These are phyloP conservation scores for Ranitomeya imitator DNA, from an alignment of 2,113 vertebrate genomes.

Conservation along the genomic window DNA sequence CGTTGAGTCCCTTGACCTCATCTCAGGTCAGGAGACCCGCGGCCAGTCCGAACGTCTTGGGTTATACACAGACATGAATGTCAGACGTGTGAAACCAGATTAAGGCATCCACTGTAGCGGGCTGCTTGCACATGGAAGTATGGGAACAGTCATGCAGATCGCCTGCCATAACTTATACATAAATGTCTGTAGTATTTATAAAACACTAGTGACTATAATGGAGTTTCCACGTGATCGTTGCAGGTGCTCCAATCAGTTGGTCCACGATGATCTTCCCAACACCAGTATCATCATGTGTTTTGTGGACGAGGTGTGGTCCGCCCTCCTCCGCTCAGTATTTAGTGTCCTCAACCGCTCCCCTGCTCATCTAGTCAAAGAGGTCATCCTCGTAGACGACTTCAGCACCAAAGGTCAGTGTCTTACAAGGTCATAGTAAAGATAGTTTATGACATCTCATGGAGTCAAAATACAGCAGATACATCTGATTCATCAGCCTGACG, in stretches of 20 bases:
- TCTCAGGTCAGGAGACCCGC: too few relatives aligned
- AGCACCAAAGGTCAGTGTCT: constrained; percentile 84
- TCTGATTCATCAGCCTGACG: background rate
- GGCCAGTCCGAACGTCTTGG: too few relatives aligned
- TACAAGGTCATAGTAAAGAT: background rate
- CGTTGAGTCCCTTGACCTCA: too few relatives aligned
- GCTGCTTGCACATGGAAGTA: too few relatives aligned
- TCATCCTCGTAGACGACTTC: constrained; percentile 94
- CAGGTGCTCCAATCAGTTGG: constrained; percentile 81
- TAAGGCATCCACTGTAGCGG: too few relatives aligned
- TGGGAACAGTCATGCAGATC: too few relatives aligned
- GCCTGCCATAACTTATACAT: too few relatives aligned
- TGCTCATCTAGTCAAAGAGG: constrained; percentile 80
- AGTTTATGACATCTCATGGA: background rate
- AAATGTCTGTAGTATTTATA: background rate
- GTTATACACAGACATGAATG: too few relatives aligned
- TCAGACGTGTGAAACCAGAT: too few relatives aligned
- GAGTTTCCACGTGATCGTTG: constrained; percentile 14
- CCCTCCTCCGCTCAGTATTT: constrained; percentile 91
- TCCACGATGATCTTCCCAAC: constrained; percentile 84
- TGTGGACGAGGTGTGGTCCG: constrained; percentile 98
- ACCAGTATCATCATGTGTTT: constrained; percentile 96
- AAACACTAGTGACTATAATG: background rate
- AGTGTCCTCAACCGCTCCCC: constrained; percentile 93
- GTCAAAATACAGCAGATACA: background rate